These are phyloP conservation scores for Lordiphosa stackelbergi DNA, from an alignment of 1,140 invertebrate genomes.

Conservation along the genomic window DNA sequence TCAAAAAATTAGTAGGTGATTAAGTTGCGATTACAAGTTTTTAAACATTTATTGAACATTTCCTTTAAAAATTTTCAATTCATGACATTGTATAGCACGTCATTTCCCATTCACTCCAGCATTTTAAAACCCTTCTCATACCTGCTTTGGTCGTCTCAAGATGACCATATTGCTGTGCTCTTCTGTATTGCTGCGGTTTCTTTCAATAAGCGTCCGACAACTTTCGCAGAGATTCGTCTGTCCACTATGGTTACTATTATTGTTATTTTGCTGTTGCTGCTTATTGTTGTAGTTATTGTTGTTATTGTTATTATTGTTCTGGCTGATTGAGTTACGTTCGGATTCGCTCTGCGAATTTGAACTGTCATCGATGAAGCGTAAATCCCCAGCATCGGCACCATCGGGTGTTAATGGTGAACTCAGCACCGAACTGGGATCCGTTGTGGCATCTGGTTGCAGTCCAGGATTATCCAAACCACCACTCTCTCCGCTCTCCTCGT, in stretches of 20 bases:
- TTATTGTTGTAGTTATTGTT: conserved; percentile 25
- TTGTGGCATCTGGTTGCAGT: conserved; percentile 21
- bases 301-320: conserved; percentile 18
- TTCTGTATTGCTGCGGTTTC: conserved; percentile 64
- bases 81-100: no score
- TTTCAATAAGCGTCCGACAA: conserved; percentile 60
- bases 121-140: conserved; percentile 14
- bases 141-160: conserved; percentile 37
- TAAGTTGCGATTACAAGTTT: no score
- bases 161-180: conserved; percentile 42
- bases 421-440: conserved; percentile 28
- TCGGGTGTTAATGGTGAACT: conserved; percentile 48
- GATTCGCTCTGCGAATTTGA: conserved; percentile 69
- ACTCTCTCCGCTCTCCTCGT: conserved; percentile 5
- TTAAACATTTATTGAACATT: no score
- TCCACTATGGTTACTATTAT: conserved; percentile 33
- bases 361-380: conserved; percentile 72
- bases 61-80: no score
- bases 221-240: conserved; percentile 63
- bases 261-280: conserved; percentile 24
- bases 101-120: no score
- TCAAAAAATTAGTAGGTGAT: no score
- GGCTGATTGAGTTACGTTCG: conserved; percentile 54
- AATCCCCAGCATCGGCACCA: conserved; percentile 40
- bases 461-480: conserved; percentile 30